A percentile compares a stretch with the other conserved stretches of the same genome.
Evolutionary conservation across 2,888 invertebrate species (phyloP).

Genomic region (Drosophila emarginata): DNA sequence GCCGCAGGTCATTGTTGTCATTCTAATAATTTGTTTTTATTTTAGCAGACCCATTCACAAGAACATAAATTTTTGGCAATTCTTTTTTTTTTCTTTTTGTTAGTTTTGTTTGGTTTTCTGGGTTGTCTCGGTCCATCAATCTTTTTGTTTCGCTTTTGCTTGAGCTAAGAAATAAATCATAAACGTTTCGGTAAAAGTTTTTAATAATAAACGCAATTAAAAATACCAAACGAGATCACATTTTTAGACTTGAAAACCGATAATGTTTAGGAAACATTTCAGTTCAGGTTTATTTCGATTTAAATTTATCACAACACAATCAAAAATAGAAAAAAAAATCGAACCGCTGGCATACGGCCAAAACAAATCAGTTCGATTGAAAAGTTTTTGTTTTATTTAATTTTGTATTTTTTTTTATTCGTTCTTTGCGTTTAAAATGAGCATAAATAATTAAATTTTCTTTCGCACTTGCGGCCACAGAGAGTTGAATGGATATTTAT

Average conservation of each 20-base stretch:
- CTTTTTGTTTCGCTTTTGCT: conserved; percentile 1
- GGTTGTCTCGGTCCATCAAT: conserved; percentile 6
- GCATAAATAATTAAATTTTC: conserved; percentile 70
- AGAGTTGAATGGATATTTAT: conserved; percentile 38
- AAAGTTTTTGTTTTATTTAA: conserved; percentile 38
- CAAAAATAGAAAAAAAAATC: neutral
- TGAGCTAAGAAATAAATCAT: neutral
- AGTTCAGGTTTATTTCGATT: conserved; percentile 37
- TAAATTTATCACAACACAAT: conserved; percentile 22
- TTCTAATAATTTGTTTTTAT: conserved; percentile 36
- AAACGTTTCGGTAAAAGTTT: conserved; percentile 5
- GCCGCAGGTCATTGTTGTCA: conserved; percentile 67
- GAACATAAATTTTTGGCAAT: conserved; percentile 15
- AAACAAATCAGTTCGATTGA: conserved; percentile 58
- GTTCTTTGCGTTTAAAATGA: conserved; percentile 57
- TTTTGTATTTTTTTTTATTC: conserved; percentile 21
- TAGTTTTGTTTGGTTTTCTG: conserved; percentile 8
- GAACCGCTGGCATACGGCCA: conserved; percentile 51
- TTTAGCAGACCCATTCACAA: conserved; percentile 27
- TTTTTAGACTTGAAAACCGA: neutral
- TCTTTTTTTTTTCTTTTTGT: conserved; percentile 11
- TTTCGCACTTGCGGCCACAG: conserved; percentile 62
- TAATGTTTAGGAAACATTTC: conserved; percentile 36
- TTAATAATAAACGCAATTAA: conserved; percentile 17
- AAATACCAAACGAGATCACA: conserved; percentile 15